Conservation (phyloP, 2,888 invertebrate species). For the Macrophya alboannulata region DNA sequence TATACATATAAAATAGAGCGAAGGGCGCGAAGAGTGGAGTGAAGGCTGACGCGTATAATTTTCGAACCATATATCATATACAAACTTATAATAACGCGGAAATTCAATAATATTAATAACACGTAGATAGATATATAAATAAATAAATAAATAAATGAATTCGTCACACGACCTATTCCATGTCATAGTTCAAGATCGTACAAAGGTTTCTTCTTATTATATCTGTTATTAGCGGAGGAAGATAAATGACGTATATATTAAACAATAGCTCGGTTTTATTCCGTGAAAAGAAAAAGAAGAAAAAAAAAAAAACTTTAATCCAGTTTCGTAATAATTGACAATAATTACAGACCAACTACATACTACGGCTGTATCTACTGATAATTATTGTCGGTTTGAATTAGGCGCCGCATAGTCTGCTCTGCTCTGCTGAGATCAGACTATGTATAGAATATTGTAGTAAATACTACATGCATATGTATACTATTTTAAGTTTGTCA, state of each 20-base stretch:
- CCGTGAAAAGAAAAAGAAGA: not conserved
- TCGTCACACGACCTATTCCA: constrained; percentile 1
- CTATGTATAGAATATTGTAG: not conserved
- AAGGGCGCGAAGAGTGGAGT: not conserved
- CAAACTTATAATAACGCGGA: not conserved
- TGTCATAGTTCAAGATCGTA: not conserved
- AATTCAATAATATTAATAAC: not conserved
- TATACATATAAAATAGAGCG: not conserved
- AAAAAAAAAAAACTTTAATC: not conserved
- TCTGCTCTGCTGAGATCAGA: not conserved
- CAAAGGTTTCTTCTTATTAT: not conserved
- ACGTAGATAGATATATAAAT: not conserved
- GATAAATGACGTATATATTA: not conserved
- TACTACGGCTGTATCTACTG: not conserved
- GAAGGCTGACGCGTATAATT: constrained; percentile 11
- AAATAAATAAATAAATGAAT: not conserved
- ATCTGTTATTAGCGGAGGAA: not conserved
- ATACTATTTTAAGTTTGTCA: not conserved
- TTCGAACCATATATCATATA: not conserved
- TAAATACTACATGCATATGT: not conserved
- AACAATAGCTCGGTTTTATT: not conserved
- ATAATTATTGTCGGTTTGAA: not conserved
- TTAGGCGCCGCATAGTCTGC: not conserved
- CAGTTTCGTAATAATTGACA: not conserved
- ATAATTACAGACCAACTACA: not conserved